Conservation (phyloP, 2,113 vertebrate genomes). For the Rhadina sibilatrix region DNA sequence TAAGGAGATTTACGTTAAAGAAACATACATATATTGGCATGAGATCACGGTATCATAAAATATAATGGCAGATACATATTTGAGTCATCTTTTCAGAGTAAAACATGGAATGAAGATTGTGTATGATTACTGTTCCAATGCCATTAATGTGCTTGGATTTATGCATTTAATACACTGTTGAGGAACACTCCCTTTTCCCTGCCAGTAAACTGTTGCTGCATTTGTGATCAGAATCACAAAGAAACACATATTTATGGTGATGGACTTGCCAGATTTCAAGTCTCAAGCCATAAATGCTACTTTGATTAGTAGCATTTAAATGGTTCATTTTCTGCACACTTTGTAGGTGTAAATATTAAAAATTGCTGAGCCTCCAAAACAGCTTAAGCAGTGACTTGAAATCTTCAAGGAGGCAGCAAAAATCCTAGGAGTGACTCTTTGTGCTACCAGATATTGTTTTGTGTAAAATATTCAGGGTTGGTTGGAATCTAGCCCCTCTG, state of each 20-base stretch:
- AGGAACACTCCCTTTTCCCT: neutral
- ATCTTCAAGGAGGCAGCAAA: slow-evolving; percentile 1
- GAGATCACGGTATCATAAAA: neutral
- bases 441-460: neutral
- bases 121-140: neutral
- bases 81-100: neutral
- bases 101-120: neutral
- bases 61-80: neutral
- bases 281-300: neutral
- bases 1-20: neutral
- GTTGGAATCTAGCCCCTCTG: neutral
- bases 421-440: neutral
- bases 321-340: neutral
- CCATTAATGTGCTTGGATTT: neutral
- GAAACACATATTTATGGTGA: neutral
- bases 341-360: neutral
- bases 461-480: neutral
- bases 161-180: neutral
- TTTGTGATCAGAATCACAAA: neutral
- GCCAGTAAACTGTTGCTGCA: neutral
- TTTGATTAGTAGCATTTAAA: neutral
- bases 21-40: neutral
- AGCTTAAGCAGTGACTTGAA: neutral
- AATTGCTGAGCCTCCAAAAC: neutral
- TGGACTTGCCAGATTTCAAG: neutral